Base-by-base conservation (phyloP, 35 echinoderm and acorn worm genomes). In the Amphiura filiformis region DNA sequence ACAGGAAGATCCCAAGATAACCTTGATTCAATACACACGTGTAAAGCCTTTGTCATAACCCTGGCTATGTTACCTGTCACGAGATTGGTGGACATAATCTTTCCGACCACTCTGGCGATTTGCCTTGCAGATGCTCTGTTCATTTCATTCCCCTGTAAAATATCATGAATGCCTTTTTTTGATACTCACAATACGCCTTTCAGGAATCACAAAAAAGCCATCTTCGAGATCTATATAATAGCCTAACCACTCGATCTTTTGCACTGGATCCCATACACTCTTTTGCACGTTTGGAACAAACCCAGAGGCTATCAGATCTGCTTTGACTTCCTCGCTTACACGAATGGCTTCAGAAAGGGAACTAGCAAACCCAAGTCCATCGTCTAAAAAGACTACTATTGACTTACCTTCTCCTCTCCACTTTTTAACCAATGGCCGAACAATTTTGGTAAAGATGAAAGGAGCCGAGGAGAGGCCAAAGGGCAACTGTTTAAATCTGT, bases 311-410 rank as follows among this genome's bases (percentile, higher is more conserved):
- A 80, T 80, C 34, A 80, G 15, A 80, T 80, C 78, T n/a, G 35
- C 38, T 17, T 36, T 17, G 15, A 34, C 78, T 39, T 36, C 78
- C 4, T 1, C n/a, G 4, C 17, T 34, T 39, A 17, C 38, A 13
- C 78, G 31, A 36, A 1, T 22, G n/a, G 78, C 31, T n/a, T 39
- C 80, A 30, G 1, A 13, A 13, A 41, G 33, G 9, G 36, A 36
- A 56, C 15, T 33, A 30, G 81, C 39, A 41, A 83, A 83, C 17
- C 81, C 41, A 83, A 83, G 0, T 20, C 81, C 39, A 47, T 78
- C 85, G 32, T 87, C 85, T 77, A 87, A 33, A 39, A 76, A 78
- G 12, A 87, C 85, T n/a, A 86, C 84, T 11, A 70, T 70, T 13
- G 26, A 3, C 15, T 30, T 70, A 26, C 56, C 84, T 38, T 79